Evolutionary conservation across 2,797 vertebrate species (phyloP), one percentile per base, ranked within the genome.

Genomic region (Melanotaenia parkinsoni): DNA sequence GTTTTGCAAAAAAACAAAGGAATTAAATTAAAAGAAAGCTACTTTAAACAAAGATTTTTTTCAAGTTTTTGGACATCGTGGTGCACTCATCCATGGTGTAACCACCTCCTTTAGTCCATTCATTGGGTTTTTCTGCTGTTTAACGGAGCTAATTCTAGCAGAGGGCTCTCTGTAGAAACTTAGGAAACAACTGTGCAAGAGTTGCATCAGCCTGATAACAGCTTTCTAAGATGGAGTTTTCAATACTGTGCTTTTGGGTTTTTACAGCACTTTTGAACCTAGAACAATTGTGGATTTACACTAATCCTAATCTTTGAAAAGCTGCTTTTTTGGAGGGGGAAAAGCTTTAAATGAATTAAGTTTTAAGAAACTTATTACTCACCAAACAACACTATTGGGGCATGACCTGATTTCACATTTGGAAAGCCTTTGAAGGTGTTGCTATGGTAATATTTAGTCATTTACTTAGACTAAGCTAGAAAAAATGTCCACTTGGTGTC

Each of bases 171-270:
- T 67, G 38, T 66, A 35, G 9, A 35, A 35, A 32, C 40, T 89
- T 89, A 85, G 76, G 70, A 73, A 91, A 90, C 62, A 67, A 53
- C 43, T 72, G 40, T 70, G 73, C 71, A 40, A 37, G 45, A 72
- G 87, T 91, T 92, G 64, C 85, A 90, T 88, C 86, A 90, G 82
- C 82, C 77, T 6, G n/a, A 24, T 76, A 54, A 61, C 71, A 72
- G 79, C 77, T 84, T 72, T 80, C 67, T 70, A 73, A 79, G 61
- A 51, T 45, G 43, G 69, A 56, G 59, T 72, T 83, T 70, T 77
- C 66, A 66, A 47, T 69, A 26, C 40, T 67, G 60, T 20, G 69
- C 30, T 51, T 58, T 37, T 22, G 69, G 63, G 33, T 33, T 71
- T 70, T 70, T 13, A 40, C 6, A n/a, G 8, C 24, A 14, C 16